These are phyloP conservation scores for Conus canariensis DNA, from an alignment of 2,888 invertebrate genomes.

Conservation along the genomic window DNA sequence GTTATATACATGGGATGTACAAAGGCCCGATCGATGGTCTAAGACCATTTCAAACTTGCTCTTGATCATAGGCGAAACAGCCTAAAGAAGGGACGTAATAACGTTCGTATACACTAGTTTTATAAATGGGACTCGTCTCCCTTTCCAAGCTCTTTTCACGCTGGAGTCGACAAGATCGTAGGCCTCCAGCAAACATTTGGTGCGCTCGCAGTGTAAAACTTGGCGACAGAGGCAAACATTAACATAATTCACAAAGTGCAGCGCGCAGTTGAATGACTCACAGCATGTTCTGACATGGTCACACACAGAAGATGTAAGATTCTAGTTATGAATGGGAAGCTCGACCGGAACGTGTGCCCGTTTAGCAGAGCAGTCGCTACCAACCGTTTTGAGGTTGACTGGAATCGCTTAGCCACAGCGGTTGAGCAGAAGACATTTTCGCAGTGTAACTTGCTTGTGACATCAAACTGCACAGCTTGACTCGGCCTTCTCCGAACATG, in stretches of 20 bases:
- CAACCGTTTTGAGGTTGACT: background rate
- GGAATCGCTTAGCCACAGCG: background rate
- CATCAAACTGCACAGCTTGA: background rate
- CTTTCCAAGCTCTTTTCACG: background rate
- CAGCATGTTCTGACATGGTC: constrained; percentile 22
- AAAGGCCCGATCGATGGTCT: too few relatives aligned
- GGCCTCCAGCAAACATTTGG: background rate
- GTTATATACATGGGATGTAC: too few relatives aligned
- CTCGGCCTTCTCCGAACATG: constrained; percentile 5
- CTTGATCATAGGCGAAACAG: too few relatives aligned
- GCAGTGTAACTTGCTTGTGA: background rate
- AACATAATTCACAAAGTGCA: constrained; percentile 31
- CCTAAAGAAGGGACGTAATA: background rate
- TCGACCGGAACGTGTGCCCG: background rate
- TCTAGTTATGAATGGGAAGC: constrained; percentile 30
- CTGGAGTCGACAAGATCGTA: background rate
- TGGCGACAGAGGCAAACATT: constrained; percentile 32
- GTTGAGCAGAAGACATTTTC: constrained; percentile 4
- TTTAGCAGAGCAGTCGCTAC: background rate
- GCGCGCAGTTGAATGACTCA: constrained; percentile 36
- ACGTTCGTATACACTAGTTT: background rate
- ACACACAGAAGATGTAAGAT: constrained; percentile 20
- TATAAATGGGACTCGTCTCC: background rate
- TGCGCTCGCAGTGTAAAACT: constrained; percentile 22
- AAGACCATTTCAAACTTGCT: too few relatives aligned